Base-by-base conservation (phyloP, 1,140 invertebrate species). In the Triops longicaudatus region DNA sequence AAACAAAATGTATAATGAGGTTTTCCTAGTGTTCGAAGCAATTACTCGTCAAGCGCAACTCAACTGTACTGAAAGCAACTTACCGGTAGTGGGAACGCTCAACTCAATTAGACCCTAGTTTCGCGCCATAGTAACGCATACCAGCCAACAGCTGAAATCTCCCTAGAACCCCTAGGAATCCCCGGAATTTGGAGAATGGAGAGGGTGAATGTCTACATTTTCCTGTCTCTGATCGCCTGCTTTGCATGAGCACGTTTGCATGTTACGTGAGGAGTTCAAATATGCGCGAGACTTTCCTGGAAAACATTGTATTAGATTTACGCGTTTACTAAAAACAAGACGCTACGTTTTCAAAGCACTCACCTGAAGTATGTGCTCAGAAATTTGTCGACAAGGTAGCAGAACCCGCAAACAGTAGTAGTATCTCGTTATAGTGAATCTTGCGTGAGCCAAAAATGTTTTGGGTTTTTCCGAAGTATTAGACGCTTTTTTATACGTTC, bases 171-270 rank as follows among this genome's bases (percentile, higher is more conserved):
- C 31, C 50, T 22, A 63, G 50, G 22, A 63, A 63, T 63, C 50
- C 50, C 50, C 22, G 50, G 50, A 63, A 63, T 63, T 17, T 22
- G 50, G n/a, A 22, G 50, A 63, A 22, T 17, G 50, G 14, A 22
- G 50, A 63, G 50, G 50, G 50, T 63, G 44, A 63, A 63, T 63
- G 44, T 63, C 22, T 22, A 22, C 14, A 63, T 63, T 10, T 63
- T 9, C 50, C 14, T n/a, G 17, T 22, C 22, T 63, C 50, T 63
- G 14, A n/a, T 10, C 50, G 17, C 22, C 17, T 14, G 50, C 50
- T 63, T 63, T 63, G 50, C 50, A 63, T 63, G 50, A 17, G 50
- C 50, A 63, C 50, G 50, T 63, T 17, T 63, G 50, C 50, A 63
- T 22, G 50, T 63, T 37, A 37, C 31, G 31, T 37, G 31, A 37